A percentile compares a stretch with the other conserved stretches of the same genome.
These are phyloP conservation scores for Teleogryllus oceanicus DNA, from an alignment of 2,888 invertebrate genomes.

Conservation along the genomic window DNA sequence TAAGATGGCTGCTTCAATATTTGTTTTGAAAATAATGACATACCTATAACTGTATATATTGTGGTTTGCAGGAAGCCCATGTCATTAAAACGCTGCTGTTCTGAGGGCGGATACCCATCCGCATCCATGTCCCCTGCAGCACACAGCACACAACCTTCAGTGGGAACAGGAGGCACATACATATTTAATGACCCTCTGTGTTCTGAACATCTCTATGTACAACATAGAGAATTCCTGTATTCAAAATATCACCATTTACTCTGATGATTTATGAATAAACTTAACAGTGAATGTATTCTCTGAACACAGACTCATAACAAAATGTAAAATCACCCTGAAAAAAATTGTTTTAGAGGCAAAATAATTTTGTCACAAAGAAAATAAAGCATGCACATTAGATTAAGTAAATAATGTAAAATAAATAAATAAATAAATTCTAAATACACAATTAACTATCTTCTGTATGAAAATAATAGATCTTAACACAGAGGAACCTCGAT, in stretches of 20 bases:
- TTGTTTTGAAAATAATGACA: conserved; percentile 28
- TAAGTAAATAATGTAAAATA: no score
- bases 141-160: background rate
- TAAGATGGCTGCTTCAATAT: background rate
- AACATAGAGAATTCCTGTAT: conserved; percentile 23
- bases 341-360: background rate
- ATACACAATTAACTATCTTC: background rate
- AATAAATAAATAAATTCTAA: no score
- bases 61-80: conserved; percentile 49
- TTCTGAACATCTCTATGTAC: background rate
- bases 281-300: no score
- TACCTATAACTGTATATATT: conserved; percentile 49
- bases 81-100: conserved; percentile 44
- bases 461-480: background rate
- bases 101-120: conserved; percentile 19
- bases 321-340: conserved; percentile 19
- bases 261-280: background rate
- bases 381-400: background rate
- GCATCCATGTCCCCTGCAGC: conserved; percentile 26
- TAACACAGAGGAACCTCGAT: no score
- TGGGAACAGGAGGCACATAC: background rate
- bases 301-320: background rate
- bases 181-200: no score
- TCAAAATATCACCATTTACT: background rate
- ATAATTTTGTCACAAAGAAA: background rate